Evolutionary conservation across 1,140 invertebrate genomes (phyloP), one percentile per base, ranked within the genome.

Genomic region (Leptopilina clavipes): DNA sequence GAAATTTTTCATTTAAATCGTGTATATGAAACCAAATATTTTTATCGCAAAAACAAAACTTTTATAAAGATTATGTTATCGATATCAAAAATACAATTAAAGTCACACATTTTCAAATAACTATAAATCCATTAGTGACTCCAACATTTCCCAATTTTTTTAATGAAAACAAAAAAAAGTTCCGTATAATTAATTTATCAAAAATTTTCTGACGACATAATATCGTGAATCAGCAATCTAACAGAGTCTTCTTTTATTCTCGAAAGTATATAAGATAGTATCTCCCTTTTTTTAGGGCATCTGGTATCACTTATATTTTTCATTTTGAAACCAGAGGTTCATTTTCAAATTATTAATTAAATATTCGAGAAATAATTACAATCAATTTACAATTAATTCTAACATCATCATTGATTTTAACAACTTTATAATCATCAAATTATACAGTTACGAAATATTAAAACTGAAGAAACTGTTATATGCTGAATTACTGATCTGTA

Each of bases 161-260:
- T 37, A 65, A 31, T 65, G 25, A 3, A 65, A 0, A 10, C 8
- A 54, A 11, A 22, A 59, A 59, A 3, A 65, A 14, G 0, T 31
- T 65, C 12, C 11, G n/a, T n/a, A 14, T 65, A 37, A 65, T 65
- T 65, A 65, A 65, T 65, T 65, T 22, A 65, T 65, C 59, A 65
- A 31, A 31, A 31, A 31, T 65, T 65, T 31, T 31, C 22, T 65
- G 59, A 65, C 25, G 25, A 65, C 22, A 31, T n/a, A 14, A 31
- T 65, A 31, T n/a, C 22, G 11, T 65, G 59, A 65, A 31, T 65
- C 59, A 65, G 5, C 59, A 65, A 31, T 31, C 59, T 65, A 31
- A 65, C 59, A 65, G 5, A 31, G 19, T 25, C 56, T 59, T 59
- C 59, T 65, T 22, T 31, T 65, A 12, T 65, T 31, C 22, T 14